Conservation (phyloP, 2,113 vertebrate species). For the Mugil cephalus region DNA sequence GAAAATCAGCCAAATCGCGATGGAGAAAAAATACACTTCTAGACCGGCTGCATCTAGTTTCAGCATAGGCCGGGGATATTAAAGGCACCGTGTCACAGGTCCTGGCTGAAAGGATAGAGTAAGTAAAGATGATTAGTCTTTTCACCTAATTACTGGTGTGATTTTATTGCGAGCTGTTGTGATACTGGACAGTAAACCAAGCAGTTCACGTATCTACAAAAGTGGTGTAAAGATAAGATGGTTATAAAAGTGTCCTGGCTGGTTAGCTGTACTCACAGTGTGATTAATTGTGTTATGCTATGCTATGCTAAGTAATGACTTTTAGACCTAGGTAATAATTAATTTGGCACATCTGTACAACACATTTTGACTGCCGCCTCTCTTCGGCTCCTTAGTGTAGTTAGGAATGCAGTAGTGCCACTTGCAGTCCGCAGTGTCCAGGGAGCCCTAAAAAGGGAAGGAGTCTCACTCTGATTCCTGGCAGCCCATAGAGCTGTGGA, state of each 20-base stretch:
- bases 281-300: not conserved
- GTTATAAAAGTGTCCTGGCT: constrained; percentile 26
- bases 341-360: constrained; percentile 3
- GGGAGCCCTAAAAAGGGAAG: constrained; percentile 85
- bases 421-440: constrained; percentile 72
- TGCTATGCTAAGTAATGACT: not conserved
- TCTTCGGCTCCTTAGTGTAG: constrained; percentile 39
- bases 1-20: constrained; percentile 34
- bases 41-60: constrained; percentile 38
- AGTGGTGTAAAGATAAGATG: constrained; percentile 24
- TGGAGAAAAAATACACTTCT: constrained; percentile 25
- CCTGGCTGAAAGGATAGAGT: constrained; percentile 43
- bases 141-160: constrained; percentile 58
- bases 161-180: constrained; percentile 51
- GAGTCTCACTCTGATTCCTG: constrained; percentile 79
- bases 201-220: constrained; percentile 18
- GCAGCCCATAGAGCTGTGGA: constrained; percentile 66
- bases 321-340: constrained; percentile 15
- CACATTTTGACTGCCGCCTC: constrained; percentile 16
- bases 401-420: constrained; percentile 72
- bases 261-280: not conserved
- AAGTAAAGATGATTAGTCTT: constrained; percentile 63
- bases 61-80: constrained; percentile 37
- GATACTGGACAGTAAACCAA: constrained; percentile 10
- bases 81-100: constrained; percentile 53